Conservation (phyloP, 2,113 vertebrate species). For the Rostratula benghalensis region DNA sequence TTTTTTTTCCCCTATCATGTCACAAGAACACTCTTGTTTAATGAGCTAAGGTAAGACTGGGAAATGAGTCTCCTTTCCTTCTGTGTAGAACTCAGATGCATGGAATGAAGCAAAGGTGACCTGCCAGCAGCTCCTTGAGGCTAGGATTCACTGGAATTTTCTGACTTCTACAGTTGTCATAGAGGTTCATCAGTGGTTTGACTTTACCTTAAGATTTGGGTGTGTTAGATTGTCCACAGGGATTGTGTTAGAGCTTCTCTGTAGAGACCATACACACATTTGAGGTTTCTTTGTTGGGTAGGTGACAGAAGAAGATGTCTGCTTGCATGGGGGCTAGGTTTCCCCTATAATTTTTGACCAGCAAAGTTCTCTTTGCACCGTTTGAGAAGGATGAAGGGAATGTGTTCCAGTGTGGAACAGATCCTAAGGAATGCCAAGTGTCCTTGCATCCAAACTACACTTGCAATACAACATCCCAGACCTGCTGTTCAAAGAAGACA, state of each 20-base stretch:
- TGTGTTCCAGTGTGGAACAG: not conserved
- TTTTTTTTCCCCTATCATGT: not conserved
- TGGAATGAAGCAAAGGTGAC: not conserved
- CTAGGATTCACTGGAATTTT: not conserved
- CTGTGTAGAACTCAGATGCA: accelerated
- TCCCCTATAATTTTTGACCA: not conserved
- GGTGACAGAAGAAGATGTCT: not conserved
- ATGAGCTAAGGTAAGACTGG: not conserved
- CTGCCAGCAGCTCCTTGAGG: not conserved
- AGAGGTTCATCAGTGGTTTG: not conserved
- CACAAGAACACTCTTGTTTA: not conserved
- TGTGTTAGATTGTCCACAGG: not conserved
- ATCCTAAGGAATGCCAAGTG: not conserved
- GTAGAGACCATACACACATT: not conserved
- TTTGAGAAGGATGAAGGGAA: not conserved
- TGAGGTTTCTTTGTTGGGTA: not conserved
- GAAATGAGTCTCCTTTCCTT: not conserved
- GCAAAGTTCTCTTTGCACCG: not conserved
- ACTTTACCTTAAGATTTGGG: not conserved
- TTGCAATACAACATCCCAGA: not conserved
- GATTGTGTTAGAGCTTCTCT: not conserved
- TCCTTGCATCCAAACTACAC: not conserved
- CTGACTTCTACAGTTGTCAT: not conserved
- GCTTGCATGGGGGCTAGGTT: not conserved
- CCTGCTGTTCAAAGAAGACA: not conserved